These are phyloP conservation scores for Nephila pilipes DNA, from an alignment of 1,140 invertebrate species.

Conservation along the genomic window DNA sequence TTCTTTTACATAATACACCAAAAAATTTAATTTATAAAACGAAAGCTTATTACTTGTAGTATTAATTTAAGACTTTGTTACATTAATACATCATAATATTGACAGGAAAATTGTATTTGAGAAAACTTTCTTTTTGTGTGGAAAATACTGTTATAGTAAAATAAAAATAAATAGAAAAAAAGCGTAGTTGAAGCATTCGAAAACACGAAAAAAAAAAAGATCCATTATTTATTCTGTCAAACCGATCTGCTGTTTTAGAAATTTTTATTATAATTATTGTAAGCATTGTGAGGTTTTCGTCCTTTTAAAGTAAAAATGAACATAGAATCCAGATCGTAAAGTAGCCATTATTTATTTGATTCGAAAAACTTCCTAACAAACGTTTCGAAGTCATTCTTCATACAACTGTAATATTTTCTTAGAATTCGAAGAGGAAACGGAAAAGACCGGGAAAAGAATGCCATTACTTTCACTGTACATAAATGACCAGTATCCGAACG, in stretches of 20 bases:
- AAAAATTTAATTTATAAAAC: too few species aligned
- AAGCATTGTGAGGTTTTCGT: too few species aligned
- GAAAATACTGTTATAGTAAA: too few species aligned
- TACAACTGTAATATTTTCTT: neutral
- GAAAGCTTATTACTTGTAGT: too few species aligned
- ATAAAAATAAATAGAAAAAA: too few species aligned
- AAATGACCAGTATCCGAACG: neutral
- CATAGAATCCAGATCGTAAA: neutral
- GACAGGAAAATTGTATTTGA: too few species aligned
- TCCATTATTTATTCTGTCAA: neutral
- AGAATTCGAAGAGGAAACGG: neutral
- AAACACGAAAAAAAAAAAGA: neutral
- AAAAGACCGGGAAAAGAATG: neutral
- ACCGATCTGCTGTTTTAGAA: neutral
- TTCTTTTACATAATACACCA: too few species aligned
- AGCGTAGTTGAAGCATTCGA: too few species aligned
- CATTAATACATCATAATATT: too few species aligned
- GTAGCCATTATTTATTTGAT: neutral
- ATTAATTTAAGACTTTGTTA: too few species aligned
- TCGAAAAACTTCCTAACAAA: neutral
- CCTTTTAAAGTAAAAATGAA: neutral
- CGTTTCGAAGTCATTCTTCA: neutral
- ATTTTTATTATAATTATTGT: neutral
- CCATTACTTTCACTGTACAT: neutral
- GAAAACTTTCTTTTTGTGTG: too few species aligned